These are phyloP conservation scores for Scaptomyza polygonia DNA, from an alignment of 2,888 invertebrate species.

Conservation along the genomic window DNA sequence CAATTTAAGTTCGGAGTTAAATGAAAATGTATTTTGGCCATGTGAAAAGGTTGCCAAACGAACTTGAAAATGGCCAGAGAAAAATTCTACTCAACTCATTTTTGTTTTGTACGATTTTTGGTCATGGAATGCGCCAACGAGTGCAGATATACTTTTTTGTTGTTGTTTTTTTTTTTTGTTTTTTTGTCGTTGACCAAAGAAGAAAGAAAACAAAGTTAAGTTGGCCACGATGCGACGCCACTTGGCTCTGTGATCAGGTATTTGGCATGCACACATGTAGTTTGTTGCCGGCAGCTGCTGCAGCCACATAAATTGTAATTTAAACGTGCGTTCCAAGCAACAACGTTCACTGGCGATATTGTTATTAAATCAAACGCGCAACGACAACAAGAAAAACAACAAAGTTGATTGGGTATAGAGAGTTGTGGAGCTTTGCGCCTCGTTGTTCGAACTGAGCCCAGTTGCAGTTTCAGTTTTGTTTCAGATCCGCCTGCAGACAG, in stretches of 20 bases:
- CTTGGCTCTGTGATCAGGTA: constrained; percentile 44
- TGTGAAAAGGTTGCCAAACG: constrained; percentile 36
- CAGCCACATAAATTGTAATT: constrained; percentile 70
- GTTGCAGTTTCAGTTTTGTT: constrained; percentile 51
- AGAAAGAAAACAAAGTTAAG: constrained; percentile 15
- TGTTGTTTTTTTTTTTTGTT: no score
- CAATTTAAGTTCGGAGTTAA: constrained; percentile 15
- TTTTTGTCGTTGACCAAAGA: constrained; percentile 10
- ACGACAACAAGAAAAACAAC: constrained; percentile 15
- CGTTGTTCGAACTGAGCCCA: constrained; percentile 8
- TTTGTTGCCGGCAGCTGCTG: constrained; percentile 30
- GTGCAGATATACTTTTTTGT: constrained; percentile 57
- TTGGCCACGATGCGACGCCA: constrained; percentile 25
- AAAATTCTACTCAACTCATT: constrained; percentile 10
- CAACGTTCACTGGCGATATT: constrained; percentile 25
- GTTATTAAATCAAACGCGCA: constrained; percentile 69
- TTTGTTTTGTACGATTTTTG: constrained; percentile 41
- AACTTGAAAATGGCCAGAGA: constrained; percentile 39
- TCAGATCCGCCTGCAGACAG: constrained; percentile 37
- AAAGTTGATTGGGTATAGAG: constrained; percentile 27
- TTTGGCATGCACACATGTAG: constrained; percentile 1
- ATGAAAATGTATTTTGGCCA: constrained; percentile 20
- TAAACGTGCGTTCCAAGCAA: constrained; percentile 38
- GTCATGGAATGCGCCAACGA: constrained; percentile 68
- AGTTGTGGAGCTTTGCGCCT: constrained; percentile 14